phyloP scores from a whole-genome alignment of 1,140 invertebrate genomes.

The Drosophila erecta region DNA sequence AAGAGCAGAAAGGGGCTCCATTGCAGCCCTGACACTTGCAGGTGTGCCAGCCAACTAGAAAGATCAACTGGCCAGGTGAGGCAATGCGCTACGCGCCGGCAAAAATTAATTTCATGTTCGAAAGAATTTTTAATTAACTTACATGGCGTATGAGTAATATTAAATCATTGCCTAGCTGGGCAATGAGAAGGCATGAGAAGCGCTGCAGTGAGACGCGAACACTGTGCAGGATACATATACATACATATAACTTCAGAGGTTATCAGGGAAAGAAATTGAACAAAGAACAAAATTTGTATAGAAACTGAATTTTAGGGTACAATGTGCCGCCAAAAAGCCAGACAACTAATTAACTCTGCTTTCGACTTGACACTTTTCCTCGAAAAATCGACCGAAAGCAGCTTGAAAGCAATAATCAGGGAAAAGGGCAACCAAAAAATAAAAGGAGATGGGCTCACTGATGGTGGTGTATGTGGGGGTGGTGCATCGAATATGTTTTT shows the following conservation, averaged over 20 bases:
- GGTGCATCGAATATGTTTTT: constrained; percentile 35
- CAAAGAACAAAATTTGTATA: neutral
- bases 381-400: neutral
- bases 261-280: neutral
- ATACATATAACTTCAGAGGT: too few relatives aligned
- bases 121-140: constrained; percentile 75
- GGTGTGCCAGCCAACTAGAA: constrained; percentile 64
- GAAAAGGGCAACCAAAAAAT: neutral
- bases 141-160: constrained; percentile 65
- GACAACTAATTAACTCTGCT: neutral
- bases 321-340: neutral
- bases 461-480: neutral
- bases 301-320: neutral
- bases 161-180: constrained; percentile 43
- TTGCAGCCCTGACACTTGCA: constrained; percentile 74
- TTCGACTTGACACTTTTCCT: neutral
- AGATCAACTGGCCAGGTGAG: constrained; percentile 28
- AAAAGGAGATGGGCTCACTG: too few relatives aligned
- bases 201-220: neutral
- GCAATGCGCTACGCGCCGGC: constrained; percentile 50
- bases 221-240: constrained; percentile 3
- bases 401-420: constrained; percentile 35
- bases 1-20: constrained; percentile 22
- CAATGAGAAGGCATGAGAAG: neutral
- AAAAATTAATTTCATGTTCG: constrained; percentile 64